Evolutionary conservation across 2,797 vertebrate species (phyloP).

Genomic region (Enoplosus armatus): DNA sequence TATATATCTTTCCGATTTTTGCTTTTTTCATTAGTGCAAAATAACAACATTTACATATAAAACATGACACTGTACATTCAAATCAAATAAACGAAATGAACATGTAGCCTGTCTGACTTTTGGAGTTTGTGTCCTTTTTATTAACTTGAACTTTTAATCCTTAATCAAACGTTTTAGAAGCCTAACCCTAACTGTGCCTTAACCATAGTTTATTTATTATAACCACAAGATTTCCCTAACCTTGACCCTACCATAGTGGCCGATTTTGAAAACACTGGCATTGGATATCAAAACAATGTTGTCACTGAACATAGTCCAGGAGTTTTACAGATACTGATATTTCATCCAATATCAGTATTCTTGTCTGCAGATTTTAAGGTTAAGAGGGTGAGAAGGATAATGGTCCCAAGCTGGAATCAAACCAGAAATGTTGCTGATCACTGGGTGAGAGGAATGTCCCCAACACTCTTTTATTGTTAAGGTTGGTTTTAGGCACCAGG

Average conservation of each 20-base stretch:
- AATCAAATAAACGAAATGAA: not conserved
- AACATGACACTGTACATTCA: not conserved
- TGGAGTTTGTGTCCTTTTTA: too few species aligned
- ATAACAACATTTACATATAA: not conserved
- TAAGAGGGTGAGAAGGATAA: too few species aligned
- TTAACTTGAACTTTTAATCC: too few species aligned
- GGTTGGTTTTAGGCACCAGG: not conserved
- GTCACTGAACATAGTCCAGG: not conserved
- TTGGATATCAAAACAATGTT: not conserved
- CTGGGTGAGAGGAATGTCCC: too few species aligned
- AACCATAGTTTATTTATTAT: not conserved
- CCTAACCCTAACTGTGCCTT: not conserved
- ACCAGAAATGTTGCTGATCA: too few species aligned
- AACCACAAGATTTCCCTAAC: not conserved
- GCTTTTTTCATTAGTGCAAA: not conserved
- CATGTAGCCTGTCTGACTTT: too few species aligned
- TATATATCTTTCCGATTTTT: conserved; percentile 1
- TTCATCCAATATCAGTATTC: not conserved
- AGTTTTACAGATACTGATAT: not conserved
- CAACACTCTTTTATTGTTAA: too few species aligned
- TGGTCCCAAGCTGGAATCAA: too few species aligned
- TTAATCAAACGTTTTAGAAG: too few species aligned
- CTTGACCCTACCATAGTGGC: not conserved
- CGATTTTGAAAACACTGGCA: not conserved
- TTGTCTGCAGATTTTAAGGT: not conserved